Base-by-base conservation (phyloP, 2,888 invertebrate species). In the Drosophila lacicola region DNA sequence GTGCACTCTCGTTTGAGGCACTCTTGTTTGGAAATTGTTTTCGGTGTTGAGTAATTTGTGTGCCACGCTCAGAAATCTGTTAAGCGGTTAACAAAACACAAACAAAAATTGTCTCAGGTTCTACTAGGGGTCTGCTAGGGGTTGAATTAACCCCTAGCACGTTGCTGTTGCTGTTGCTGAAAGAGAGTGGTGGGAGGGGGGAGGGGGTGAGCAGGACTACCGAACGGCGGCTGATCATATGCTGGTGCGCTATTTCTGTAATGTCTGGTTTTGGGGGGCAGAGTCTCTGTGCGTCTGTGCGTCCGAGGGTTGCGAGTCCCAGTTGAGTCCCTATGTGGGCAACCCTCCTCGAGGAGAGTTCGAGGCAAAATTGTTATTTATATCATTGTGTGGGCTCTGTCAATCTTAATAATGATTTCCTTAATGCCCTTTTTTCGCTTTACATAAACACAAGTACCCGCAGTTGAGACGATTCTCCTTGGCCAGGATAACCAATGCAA, bases 21-120 rank as follows among this genome's bases (percentile, higher is more conserved):
- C 10, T 3, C 41, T 25, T 17, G 3, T 17, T 13, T 55, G 51
- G 57, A 33, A 65, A 53, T 68, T 55, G 71, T 70, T 13, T 55
- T 45, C 45, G 79, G 85, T 87, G 83, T 87, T 83, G 83, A 87
- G 82, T 83, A 83, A 83, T 83, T 87, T 87, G 87, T 83, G 84
- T 49, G 78, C 57, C 69, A 75, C 76, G 74, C 74, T 72, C 69
- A 61, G 66, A 41, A 85, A 85, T 85, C 85, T 82, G 86, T 85
- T 85, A 81, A 83, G 81, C 85, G 88, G 80, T 85, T 85, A 74
- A 58, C 73, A 73, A 81, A 86, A 86, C 75, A 80, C 69, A 82
- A 84, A 80, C 72, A 86, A 66, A 51, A 47, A 63, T 45, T 36
- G 49, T 61, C 66, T 65, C 57, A 61, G 70, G 54, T 36, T 53